Evolutionary conservation across 2,113 vertebrate species (phyloP), one percentile per base, ranked within the genome.

Genomic region (Malurus elegans): DNA sequence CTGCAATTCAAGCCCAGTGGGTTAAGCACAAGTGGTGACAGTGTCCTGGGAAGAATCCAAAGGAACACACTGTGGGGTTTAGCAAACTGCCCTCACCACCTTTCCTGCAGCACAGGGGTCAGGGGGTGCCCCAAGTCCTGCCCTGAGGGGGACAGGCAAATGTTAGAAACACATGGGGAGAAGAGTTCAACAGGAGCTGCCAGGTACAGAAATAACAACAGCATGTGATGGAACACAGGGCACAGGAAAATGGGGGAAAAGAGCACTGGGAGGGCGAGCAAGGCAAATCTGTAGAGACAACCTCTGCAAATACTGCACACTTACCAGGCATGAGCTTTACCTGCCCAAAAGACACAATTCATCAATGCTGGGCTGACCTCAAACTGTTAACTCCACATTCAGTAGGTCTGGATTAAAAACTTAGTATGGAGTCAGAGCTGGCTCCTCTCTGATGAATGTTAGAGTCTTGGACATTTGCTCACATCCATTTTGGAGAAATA

Each of bases 61-160:
- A 23, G 34, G 26, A 69, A 3, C 16, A 9, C 19, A 2, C 9
- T 1, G 0, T 3, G 17, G 0, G 5, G 19, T 56, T 45, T 1
- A 26, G 36, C 56, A 36, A 40, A 29, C 4, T 20, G 23, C 42
- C 54, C 54, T 34, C 3, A 1, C 4, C 42, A 34, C 6, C 62
- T 6, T 18, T 32, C 29, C 29, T 1, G 47, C 12, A 21, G 24
- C 0, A 0, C 45, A 1, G 36, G 36, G 62, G 53, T 51, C 73
- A 16, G 36, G 0, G 5, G 11, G 36, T 18, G 38, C 79, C 38
- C 38, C 31, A 4, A 3, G 48, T 4, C 15, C 53, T 73, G 57
- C 73, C 70, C 67, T 20, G 13, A 29, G 5, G 16, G 9, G 17
- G 3, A 7, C 1, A 2, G 74, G 14, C 60, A 67, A 19, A 14